A percentile compares a stretch with the other conserved stretches of the same genome.
These are phyloP conservation scores for Barnardius zonarius DNA, from an alignment of 2,113 vertebrate genomes.

Conservation along the genomic window DNA sequence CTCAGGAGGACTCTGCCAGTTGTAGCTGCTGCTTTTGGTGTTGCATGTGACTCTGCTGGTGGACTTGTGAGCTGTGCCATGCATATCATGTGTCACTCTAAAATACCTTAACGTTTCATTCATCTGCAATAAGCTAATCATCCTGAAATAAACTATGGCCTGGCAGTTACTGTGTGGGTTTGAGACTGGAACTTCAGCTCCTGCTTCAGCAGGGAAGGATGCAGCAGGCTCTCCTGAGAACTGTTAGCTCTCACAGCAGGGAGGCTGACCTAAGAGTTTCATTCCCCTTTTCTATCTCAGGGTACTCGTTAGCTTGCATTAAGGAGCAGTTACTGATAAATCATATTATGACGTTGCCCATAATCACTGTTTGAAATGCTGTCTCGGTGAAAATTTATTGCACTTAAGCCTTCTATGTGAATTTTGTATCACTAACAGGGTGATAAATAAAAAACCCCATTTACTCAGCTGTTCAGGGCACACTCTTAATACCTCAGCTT, in stretches of 20 bases:
- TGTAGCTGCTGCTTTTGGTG: slow-evolving; percentile 63
- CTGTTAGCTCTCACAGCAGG: background rate
- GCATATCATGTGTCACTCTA: slow-evolving; percentile 57
- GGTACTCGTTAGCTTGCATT: slow-evolving; percentile 30
- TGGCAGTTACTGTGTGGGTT: background rate
- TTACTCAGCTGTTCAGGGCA: slow-evolving; percentile 33
- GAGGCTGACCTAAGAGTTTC: background rate
- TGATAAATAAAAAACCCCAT: slow-evolving; percentile 27
- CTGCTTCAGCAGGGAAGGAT: slow-evolving; percentile 33
- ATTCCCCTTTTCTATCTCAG: slow-evolving; percentile 2
- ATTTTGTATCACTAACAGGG: background rate
- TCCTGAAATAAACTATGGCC: slow-evolving; percentile 58
- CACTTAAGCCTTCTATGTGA: slow-evolving; percentile 20
- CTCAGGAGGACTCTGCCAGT: background rate
- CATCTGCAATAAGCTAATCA: slow-evolving; percentile 53
- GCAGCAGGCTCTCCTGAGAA: slow-evolving; percentile 3
- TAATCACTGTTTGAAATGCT: slow-evolving; percentile 35
- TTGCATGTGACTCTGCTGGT: slow-evolving; percentile 35
- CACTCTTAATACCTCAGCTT: slow-evolving; percentile 45
- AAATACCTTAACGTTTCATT: slow-evolving; percentile 57
- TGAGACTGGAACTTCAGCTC: slow-evolving; percentile 14
- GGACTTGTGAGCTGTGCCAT: background rate
- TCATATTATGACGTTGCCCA: slow-evolving; percentile 3
- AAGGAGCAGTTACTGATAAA: slow-evolving; percentile 55
- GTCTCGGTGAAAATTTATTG: slow-evolving; percentile 47